A percentile compares a stretch with the other conserved stretches of the same genome.
phyloP scores from a whole-genome alignment of 2,113 vertebrate species.

The Pangasianodon hypophthalmus region DNA sequence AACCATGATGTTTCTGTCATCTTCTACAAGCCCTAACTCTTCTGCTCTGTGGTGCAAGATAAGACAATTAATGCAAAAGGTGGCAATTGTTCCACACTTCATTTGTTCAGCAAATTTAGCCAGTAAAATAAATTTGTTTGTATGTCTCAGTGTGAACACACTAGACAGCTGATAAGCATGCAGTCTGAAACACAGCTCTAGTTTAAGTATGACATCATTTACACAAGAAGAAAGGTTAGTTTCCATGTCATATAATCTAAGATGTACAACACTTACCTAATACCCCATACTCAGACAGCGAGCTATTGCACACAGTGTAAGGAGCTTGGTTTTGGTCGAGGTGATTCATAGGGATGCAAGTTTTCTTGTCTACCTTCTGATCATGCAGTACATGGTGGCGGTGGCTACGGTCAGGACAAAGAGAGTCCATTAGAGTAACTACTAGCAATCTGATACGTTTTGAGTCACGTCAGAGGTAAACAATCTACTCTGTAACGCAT shows the following conservation, averaged over 20 bases:
- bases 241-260: neutral
- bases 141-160: neutral
- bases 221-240: neutral
- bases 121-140: neutral
- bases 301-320: constrained; percentile 97
- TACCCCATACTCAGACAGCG: constrained; percentile 92
- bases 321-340: constrained; percentile 91
- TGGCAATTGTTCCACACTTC: no score
- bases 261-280: constrained; percentile 70
- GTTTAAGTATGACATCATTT: neutral
- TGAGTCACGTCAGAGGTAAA: neutral
- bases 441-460: neutral
- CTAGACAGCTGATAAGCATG: neutral
- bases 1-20: neutral
- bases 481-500: neutral
- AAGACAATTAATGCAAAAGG: neutral
- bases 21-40: neutral
- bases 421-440: neutral
- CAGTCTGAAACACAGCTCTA: neutral
- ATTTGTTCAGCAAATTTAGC: neutral
- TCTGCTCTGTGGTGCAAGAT: neutral
- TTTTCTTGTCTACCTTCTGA: constrained; percentile 96
- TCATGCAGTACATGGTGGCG: constrained; percentile 96
- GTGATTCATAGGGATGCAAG: constrained; percentile 97
- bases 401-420: constrained; percentile 75